These are phyloP conservation scores for Eupithecia tripunctaria DNA, from an alignment of 2,888 invertebrate genomes.

Conservation along the genomic window DNA sequence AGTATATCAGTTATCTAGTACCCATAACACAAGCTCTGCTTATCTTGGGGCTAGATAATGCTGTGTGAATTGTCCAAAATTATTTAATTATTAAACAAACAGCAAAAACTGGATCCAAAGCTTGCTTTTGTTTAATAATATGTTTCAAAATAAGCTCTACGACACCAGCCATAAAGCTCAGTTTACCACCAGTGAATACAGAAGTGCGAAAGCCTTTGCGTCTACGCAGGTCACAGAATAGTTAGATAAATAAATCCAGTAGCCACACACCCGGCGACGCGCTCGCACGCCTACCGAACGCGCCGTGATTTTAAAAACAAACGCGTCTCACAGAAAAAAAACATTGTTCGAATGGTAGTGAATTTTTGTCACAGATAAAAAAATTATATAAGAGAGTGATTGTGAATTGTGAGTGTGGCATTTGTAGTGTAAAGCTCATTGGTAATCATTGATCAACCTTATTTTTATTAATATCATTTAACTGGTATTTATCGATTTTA, in stretches of 20 bases:
- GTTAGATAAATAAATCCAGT: slow-evolving; percentile 35
- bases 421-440: background rate
- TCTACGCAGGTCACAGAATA: slow-evolving; percentile 24
- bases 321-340: slow-evolving; percentile 30
- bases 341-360: background rate
- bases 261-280: slow-evolving; percentile 52
- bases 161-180: background rate
- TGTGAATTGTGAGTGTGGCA: background rate
- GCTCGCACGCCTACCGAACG: slow-evolving; percentile 68
- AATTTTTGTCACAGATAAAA: background rate
- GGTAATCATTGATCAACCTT: too few relatives aligned
- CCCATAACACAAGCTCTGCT: too few relatives aligned
- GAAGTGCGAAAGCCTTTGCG: slow-evolving; percentile 15
- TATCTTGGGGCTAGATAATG: too few relatives aligned
- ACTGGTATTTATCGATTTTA: too few relatives aligned
- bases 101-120: background rate
- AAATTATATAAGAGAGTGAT: background rate
- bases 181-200: background rate
- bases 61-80: too few relatives aligned
- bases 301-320: slow-evolving; percentile 67
- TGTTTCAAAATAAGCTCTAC: background rate
- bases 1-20: too few relatives aligned
- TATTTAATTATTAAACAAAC: too few relatives aligned
- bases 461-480: too few relatives aligned
- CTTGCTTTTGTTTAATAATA: background rate